These are phyloP conservation scores for Lycopodina hypogea DNA, from an alignment of 37 sponge, comb jelly and placozoan species.

Conservation along the genomic window DNA sequence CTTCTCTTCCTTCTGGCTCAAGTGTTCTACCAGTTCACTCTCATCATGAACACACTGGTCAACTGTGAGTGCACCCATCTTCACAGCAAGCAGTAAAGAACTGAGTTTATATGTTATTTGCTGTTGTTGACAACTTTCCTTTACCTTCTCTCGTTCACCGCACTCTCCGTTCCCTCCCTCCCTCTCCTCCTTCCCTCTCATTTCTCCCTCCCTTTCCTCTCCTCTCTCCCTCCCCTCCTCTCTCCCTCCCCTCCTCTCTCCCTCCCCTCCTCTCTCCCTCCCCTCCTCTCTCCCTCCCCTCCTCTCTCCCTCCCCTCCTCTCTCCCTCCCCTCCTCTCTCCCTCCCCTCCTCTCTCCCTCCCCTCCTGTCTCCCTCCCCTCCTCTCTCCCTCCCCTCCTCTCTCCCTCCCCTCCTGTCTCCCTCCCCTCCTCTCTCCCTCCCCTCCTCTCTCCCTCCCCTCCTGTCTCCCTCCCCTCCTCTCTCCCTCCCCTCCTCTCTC, in stretches of 20 bases:
- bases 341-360: not conserved
- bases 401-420: not conserved
- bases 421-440: not conserved
- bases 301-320: not conserved
- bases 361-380: not conserved
- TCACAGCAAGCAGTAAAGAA: too few relatives aligned
- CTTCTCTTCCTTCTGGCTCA: conserved; percentile 44
- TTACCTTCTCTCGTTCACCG: not conserved
- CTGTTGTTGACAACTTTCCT: not conserved
- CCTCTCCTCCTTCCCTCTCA: not conserved
- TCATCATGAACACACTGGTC: conserved; percentile 36
- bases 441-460: not conserved
- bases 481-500: not conserved
- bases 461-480: not conserved
- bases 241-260: too few relatives aligned
- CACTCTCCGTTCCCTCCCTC: not conserved
- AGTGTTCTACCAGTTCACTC: conserved; percentile 59
- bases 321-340: not conserved
- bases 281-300: not conserved
- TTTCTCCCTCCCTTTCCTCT: too few relatives aligned
- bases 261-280: not conserved
- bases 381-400: not conserved
- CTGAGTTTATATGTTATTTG: too few relatives aligned
- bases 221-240: conserved; percentile 2
- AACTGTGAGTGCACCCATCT: conserved; percentile 31